phyloP scores from a whole-genome alignment of 2,888 invertebrate genomes.

The Caenorhabditis sp. region DNA sequence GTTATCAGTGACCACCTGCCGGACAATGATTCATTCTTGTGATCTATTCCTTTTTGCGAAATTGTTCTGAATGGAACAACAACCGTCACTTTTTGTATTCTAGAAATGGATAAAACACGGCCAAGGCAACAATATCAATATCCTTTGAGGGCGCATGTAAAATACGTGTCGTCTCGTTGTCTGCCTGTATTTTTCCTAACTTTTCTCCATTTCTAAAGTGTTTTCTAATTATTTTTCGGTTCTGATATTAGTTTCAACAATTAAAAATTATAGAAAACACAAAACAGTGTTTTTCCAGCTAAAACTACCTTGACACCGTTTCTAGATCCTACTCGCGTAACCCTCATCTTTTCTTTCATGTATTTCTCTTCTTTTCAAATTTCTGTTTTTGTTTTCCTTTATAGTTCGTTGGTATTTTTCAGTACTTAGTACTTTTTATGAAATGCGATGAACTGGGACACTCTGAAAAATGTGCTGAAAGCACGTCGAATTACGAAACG shows the following conservation, averaged over 20 bases:
- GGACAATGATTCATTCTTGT: conserved; percentile 42
- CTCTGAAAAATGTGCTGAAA: conserved; percentile 55
- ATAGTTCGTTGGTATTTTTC: no score
- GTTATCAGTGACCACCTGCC: background rate
- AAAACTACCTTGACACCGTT: no score
- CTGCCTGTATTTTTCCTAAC: background rate
- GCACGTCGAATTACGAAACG: conserved; percentile 54
- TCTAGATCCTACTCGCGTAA: no score
- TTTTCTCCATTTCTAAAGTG: no score
- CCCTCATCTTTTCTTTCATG: no score
- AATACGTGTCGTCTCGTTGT: conserved; percentile 37
- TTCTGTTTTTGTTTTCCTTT: no score
- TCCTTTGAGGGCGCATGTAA: conserved; percentile 30
- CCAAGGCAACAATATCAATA: conserved; percentile 33
- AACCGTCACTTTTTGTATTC: conserved; percentile 35
- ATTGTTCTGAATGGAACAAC: background rate
- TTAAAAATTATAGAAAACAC: no score
- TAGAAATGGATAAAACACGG: conserved; percentile 34
- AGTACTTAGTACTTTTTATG: background rate
- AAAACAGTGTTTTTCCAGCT: no score
- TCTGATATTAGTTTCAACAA: no score
- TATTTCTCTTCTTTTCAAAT: no score
- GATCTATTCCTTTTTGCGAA: conserved; percentile 29
- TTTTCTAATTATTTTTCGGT: background rate
- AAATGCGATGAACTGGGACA: conserved; percentile 65